Evolutionary conservation across 2,797 vertebrate species (phyloP).

Genomic region (Rousettus madagascariensis): DNA sequence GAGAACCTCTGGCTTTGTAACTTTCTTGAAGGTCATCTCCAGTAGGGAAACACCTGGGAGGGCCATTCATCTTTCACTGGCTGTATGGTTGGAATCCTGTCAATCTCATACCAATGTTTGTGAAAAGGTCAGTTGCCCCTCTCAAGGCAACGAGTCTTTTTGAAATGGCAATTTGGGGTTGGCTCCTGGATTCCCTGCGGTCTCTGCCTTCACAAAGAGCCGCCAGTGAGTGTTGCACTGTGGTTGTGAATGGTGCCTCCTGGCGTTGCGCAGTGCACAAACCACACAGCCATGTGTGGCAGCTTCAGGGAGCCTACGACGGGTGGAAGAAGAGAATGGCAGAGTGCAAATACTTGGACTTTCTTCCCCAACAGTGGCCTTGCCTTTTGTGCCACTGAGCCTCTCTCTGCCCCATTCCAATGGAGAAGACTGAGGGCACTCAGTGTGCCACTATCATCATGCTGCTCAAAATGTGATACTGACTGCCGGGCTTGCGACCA

Average conservation of each 20-base stretch:
- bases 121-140: not conserved
- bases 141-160: not conserved
- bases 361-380: not conserved
- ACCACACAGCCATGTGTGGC: not conserved
- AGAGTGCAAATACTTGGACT: not conserved
- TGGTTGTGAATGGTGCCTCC: not conserved
- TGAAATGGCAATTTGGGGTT: not conserved
- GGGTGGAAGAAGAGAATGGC: not conserved
- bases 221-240: not conserved
- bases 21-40: not conserved
- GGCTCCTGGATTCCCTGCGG: not conserved
- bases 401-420: not conserved
- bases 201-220: not conserved
- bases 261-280: not conserved
- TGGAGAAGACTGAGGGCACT: not conserved
- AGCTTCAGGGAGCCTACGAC: not conserved
- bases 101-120: not conserved
- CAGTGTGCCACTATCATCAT: not conserved
- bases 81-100: not conserved
- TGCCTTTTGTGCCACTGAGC: not conserved
- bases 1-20: not conserved
- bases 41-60: not conserved
- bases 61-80: not conserved
- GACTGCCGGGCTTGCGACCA: not conserved
- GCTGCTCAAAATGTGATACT: not conserved